These are phyloP conservation scores for Trichonephila clavata DNA, from an alignment of 1,140 invertebrate species.

Conservation along the genomic window DNA sequence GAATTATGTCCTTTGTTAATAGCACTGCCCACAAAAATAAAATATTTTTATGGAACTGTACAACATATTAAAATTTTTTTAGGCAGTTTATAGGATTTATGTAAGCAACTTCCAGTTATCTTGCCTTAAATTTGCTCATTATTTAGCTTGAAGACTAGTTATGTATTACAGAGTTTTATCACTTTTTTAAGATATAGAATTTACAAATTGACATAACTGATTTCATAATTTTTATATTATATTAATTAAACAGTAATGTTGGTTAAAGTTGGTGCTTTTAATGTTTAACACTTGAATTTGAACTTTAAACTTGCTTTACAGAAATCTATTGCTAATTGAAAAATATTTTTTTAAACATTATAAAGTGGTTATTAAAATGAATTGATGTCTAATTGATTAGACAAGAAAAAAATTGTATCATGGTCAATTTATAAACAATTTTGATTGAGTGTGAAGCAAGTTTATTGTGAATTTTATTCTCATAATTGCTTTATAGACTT, in stretches of 20 bases:
- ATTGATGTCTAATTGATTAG: too few relatives aligned
- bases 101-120: neutral
- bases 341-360: too few relatives aligned
- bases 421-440: neutral
- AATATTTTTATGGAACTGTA: constrained; percentile 25
- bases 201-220: neutral
- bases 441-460: too few relatives aligned
- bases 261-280: neutral
- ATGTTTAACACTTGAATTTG: neutral
- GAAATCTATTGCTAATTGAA: too few relatives aligned
- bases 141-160: neutral
- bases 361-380: too few relatives aligned
- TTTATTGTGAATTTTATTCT: neutral
- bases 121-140: constrained; percentile 3
- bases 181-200: neutral
- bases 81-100: neutral
- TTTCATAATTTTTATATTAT: neutral
- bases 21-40: neutral
- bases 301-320: neutral
- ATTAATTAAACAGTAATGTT: neutral
- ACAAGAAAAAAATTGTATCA: neutral
- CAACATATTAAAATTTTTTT: neutral
- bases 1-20: neutral
- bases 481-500: neutral
- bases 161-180: neutral